Percentiles rank a stretch among this genome's conserved stretches.
Evolutionary conservation across 1,140 invertebrate genomes (phyloP).

Genomic region (Temnothorax longispinosus): DNA sequence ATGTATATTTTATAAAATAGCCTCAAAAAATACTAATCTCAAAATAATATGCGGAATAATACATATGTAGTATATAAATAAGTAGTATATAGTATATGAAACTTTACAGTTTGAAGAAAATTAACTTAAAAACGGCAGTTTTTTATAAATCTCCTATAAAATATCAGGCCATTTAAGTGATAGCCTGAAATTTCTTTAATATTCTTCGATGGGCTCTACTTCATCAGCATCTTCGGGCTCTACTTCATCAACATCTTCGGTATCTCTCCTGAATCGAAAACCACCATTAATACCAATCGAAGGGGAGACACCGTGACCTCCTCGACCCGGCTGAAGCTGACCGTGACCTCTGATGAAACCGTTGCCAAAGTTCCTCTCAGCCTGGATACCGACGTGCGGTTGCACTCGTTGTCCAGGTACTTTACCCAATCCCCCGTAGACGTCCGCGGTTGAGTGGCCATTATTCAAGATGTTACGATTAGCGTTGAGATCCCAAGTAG

Average conservation of each 20-base stretch:
- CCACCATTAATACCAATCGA: conserved; percentile 5
- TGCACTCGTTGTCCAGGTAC: conserved; percentile 39
- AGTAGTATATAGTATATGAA: neutral
- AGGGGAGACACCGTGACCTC: conserved; percentile 26
- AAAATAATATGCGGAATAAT: neutral
- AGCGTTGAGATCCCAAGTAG: conserved; percentile 61
- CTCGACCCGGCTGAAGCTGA: neutral
- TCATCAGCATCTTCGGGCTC: conserved; percentile 30
- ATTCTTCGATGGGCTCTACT: neutral
- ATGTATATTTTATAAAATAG: conserved; percentile 11
- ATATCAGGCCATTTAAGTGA: neutral
- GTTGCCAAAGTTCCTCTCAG: conserved; percentile 19
- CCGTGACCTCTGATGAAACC: conserved; percentile 23
- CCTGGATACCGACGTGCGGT: conserved; percentile 60
- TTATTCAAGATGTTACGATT: conserved; percentile 56
- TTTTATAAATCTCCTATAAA: neutral
- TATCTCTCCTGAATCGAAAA: conserved; percentile 47
- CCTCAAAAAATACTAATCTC: neutral
- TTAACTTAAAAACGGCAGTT: neutral
- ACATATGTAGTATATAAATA: neutral
- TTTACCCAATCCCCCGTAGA: conserved; percentile 62
- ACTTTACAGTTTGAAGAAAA: neutral
- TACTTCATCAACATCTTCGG: conserved; percentile 22
- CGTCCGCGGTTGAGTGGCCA: conserved; percentile 7
- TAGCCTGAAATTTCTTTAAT: neutral